A percentile compares a stretch with the other conserved stretches of the same genome.
Evolutionary conservation across 1,140 invertebrate genomes (phyloP).

Genomic region (Calephelis virginiensis): DNA sequence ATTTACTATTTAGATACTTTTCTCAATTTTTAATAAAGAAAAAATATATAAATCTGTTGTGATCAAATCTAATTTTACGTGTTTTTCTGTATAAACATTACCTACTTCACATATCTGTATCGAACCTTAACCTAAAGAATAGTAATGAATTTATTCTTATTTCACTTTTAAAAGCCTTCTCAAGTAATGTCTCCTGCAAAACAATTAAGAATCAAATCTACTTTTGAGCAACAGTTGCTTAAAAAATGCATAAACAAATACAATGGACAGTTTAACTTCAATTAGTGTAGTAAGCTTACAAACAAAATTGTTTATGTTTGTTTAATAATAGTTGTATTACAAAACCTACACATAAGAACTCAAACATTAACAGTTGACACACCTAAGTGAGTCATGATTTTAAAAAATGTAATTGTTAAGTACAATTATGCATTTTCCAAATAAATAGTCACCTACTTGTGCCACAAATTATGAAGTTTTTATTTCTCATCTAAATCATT

Average conservation of each 20-base stretch:
- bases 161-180: too few relatives aligned
- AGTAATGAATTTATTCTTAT: too few relatives aligned
- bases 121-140: too few relatives aligned
- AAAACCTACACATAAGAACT: constrained; percentile 28
- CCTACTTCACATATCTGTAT: too few relatives aligned
- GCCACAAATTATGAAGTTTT: not conserved
- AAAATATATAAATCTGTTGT: too few relatives aligned
- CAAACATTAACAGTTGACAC: constrained; percentile 40
- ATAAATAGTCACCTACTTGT: not conserved
- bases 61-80: too few relatives aligned
- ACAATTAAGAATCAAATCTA: too few relatives aligned
- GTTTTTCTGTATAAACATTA: too few relatives aligned
- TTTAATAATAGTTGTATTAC: constrained; percentile 1
- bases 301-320: not conserved
- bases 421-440: not conserved
- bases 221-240: constrained; percentile 19
- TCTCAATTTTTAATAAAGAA: too few relatives aligned
- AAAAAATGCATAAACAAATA: too few relatives aligned
- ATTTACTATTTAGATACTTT: too few relatives aligned
- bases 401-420: constrained; percentile 30
- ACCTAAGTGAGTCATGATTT: constrained; percentile 65
- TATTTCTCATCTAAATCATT: not conserved
- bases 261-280: not conserved
- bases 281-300: not conserved
- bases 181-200: too few relatives aligned